Evolutionary conservation across 2,113 vertebrate species (phyloP).

Genomic region (Pluvianellus socialis): DNA sequence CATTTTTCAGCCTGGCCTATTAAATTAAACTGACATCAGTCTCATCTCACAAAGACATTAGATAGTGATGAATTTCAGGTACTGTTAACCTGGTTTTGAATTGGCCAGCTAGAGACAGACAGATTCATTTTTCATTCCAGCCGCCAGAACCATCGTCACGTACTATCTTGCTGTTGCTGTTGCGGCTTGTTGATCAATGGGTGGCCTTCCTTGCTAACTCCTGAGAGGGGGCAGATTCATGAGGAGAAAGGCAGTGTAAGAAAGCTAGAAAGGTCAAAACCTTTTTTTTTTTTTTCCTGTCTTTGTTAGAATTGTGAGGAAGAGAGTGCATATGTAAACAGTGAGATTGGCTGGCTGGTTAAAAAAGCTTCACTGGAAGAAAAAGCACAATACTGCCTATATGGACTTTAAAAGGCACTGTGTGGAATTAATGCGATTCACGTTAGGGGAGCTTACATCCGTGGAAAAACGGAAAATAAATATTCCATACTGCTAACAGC

Average conservation of each 20-base stretch:
- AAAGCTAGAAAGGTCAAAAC: neutral
- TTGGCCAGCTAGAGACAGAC: constrained; percentile 43
- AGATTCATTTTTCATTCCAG: constrained; percentile 52
- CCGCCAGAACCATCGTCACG: neutral
- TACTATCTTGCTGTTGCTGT: neutral
- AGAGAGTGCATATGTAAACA: neutral
- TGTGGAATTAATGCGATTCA: rapidly evolving
- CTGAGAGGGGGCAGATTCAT: neutral
- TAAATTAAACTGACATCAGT: constrained; percentile 69
- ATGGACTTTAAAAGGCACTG: neutral
- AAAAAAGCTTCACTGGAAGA: neutral
- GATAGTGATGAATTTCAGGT: constrained; percentile 67
- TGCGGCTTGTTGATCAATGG: constrained; percentile 18
- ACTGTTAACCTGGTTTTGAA: constrained; percentile 64
- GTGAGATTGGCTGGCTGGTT: neutral
- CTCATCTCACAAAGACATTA: constrained; percentile 67
- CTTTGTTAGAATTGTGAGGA: neutral
- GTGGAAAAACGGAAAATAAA: neutral
- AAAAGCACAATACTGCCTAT: neutral
- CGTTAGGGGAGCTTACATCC: neutral
- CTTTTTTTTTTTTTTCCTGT: neutral
- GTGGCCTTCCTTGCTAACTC: neutral
- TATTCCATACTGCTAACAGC: neutral
- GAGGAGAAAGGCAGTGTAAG: neutral
- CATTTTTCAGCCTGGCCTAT: constrained; percentile 64